These are phyloP conservation scores for Knipowitschia caucasica DNA, from an alignment of 2,797 vertebrate genomes.

Conservation along the genomic window DNA sequence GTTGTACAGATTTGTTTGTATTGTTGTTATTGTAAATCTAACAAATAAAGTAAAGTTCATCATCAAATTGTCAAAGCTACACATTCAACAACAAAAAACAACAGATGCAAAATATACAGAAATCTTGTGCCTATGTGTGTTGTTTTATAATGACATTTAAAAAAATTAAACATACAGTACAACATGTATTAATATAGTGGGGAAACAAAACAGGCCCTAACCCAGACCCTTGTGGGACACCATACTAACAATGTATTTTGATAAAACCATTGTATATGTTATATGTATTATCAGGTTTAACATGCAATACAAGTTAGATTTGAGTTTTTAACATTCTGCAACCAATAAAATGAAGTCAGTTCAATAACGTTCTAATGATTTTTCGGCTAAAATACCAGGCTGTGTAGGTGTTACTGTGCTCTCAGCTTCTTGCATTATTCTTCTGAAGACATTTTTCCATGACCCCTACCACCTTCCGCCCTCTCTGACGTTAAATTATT, in stretches of 20 bases:
- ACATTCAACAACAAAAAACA: no score
- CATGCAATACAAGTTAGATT: neutral
- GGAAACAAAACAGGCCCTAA: neutral
- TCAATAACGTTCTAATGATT: neutral
- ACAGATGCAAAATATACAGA: no score
- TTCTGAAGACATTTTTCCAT: slow-evolving; percentile 19
- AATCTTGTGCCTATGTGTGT: no score
- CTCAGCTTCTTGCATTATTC: slow-evolving; percentile 26
- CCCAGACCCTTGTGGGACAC: neutral
- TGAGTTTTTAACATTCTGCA: neutral
- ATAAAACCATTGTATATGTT: neutral
- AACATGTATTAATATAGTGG: neutral
- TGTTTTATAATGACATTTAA: no score
- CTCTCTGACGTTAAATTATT: slow-evolving; percentile 52
- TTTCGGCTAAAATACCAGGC: neutral
- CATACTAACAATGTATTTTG: neutral
- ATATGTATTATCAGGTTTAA: neutral
- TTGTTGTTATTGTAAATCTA: no score
- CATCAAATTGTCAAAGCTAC: no score
- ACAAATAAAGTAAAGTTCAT: no score
- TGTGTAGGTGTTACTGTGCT: slow-evolving; percentile 3
- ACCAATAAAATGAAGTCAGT: neutral
- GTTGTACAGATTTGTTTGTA: no score
- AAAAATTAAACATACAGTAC: no score
- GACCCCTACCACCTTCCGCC: slow-evolving; percentile 24